These are phyloP conservation scores for Emmelina monodactyla DNA, from an alignment of 2,888 invertebrate species.

Conservation along the genomic window DNA sequence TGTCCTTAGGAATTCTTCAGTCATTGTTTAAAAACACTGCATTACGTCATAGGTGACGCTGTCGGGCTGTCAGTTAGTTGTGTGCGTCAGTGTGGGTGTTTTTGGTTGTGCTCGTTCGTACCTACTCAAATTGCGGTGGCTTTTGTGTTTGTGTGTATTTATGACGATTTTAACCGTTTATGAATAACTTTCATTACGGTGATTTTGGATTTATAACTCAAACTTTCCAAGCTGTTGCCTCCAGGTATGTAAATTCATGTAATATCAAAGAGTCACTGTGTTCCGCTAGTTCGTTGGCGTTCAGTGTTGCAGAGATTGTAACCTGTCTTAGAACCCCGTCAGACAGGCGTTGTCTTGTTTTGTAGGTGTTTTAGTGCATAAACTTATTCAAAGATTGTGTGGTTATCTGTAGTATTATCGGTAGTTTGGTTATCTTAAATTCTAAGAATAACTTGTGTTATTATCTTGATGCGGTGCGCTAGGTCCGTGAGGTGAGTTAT, in stretches of 20 bases:
- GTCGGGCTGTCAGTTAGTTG: background rate
- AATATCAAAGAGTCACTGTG: slow-evolving; percentile 15
- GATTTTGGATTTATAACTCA: slow-evolving; percentile 53
- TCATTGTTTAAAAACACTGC: no score
- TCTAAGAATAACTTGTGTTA: slow-evolving; percentile 34
- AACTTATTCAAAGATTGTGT: background rate
- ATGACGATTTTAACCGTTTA: slow-evolving; percentile 44
- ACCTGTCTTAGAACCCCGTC: slow-evolving; percentile 38
- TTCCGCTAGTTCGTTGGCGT: slow-evolving; percentile 3
- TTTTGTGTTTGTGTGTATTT: slow-evolving; percentile 58
- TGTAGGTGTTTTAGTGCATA: background rate
- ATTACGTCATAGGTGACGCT: background rate
- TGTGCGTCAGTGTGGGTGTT: background rate
- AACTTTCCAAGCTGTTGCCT: slow-evolving; percentile 54
- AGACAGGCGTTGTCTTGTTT: slow-evolving; percentile 49
- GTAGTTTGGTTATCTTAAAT: slow-evolving; percentile 36
- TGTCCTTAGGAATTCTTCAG: no score
- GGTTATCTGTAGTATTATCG: slow-evolving; percentile 35
- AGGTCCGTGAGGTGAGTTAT: slow-evolving; percentile 18
- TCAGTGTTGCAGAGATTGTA: slow-evolving; percentile 3
- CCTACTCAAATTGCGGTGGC: slow-evolving; percentile 35
- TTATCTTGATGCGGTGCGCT: slow-evolving; percentile 36
- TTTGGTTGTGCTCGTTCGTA: slow-evolving; percentile 40
- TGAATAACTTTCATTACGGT: slow-evolving; percentile 47
- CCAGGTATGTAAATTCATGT: slow-evolving; percentile 42